Conservation (phyloP, 2,113 vertebrate genomes). For the Felis catus region F.catus_Fca126_mat1.0 CM031418.1:82384501-82385000, state of each 20-base stretch:
- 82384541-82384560: conserved; percentile 97
- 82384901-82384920: no score
- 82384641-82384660: conserved; percentile 89
- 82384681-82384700: neutral
- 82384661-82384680: neutral
- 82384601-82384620: conserved; percentile 92
- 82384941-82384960: no score
- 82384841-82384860: no score
- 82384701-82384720: neutral
- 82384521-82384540: conserved; percentile 95
- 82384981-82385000: neutral
- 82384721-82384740: neutral
- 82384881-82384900: no score
- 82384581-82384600: conserved; percentile 91
- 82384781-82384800: no score
- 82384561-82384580: conserved; percentile 96
- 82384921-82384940: no score
- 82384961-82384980: neutral
- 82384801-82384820: no score
- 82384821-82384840: no score
- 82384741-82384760: neutral
- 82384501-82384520: conserved; percentile 95
- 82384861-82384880: no score
- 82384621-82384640: conserved; percentile 93
- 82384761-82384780: neutral